A percentile compares a stretch with the other conserved stretches of the same genome.
Conservation (phyloP, 2,113 vertebrate genomes). For the Delphinapterus leucas region DNA sequence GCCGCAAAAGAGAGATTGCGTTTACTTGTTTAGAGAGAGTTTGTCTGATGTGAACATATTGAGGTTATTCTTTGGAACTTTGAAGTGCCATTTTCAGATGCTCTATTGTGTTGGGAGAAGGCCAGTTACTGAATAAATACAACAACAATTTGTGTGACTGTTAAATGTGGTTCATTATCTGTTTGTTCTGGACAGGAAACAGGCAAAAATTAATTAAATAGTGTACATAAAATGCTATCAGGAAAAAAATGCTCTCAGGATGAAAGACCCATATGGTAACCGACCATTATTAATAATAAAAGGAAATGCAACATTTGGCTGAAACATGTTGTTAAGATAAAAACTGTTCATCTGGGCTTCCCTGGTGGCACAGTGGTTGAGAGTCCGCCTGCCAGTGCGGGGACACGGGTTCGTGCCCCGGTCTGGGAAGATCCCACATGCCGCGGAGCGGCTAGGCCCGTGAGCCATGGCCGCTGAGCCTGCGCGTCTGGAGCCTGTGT, state of each 20-base stretch:
- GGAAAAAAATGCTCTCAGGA: background rate
- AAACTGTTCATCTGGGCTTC: background rate
- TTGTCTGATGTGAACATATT: constrained; percentile 10
- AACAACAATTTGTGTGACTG: constrained; percentile 12
- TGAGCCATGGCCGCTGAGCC: no score
- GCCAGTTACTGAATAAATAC: constrained; percentile 42
- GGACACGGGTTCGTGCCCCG: no score
- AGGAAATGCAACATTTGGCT: background rate
- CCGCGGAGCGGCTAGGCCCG: no score
- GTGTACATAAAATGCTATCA: constrained; percentile 4
- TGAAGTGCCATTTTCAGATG: constrained; percentile 38
- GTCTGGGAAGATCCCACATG: no score
- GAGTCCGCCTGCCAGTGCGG: no score
- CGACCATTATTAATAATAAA: background rate
- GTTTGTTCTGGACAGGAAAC: background rate
- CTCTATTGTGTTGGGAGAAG: background rate
- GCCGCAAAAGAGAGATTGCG: background rate
- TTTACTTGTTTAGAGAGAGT: background rate
- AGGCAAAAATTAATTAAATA: constrained; percentile 27
- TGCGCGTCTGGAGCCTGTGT: no score
- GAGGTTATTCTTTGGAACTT: constrained; percentile 35
- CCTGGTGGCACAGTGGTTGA: no score
- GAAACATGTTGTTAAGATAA: background rate
- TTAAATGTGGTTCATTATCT: constrained; percentile 42
- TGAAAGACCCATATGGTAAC: background rate